Evolutionary conservation across 2,797 vertebrate species (phyloP).

Genomic region (Argentina silus): DNA sequence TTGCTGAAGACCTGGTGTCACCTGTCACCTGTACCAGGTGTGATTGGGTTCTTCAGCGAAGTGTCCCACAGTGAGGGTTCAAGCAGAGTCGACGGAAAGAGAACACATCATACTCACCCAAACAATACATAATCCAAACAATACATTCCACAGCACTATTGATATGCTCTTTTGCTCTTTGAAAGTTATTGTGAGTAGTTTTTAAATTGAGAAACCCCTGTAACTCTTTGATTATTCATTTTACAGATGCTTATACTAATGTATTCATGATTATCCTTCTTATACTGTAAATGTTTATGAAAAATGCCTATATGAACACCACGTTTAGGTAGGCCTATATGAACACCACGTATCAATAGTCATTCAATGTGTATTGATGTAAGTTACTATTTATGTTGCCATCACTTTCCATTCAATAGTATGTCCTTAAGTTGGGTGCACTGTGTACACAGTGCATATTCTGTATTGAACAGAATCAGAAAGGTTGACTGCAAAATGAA

Average conservation of each 20-base stretch:
- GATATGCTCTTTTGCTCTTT: background rate
- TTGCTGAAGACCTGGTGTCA: no score
- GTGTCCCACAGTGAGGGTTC: background rate
- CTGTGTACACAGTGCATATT: background rate
- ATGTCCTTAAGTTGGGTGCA: background rate
- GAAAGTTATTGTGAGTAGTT: background rate
- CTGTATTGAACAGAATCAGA: background rate
- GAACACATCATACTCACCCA: background rate
- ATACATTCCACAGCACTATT: background rate
- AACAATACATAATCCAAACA: no score
- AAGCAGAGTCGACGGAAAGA: background rate
- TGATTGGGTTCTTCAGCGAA: no score
- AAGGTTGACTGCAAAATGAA: background rate
- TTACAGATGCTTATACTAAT: background rate
- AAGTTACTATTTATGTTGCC: background rate
- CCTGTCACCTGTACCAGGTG: no score
- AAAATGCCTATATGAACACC: no score
- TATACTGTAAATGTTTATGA: no score
- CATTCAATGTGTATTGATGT: no score
- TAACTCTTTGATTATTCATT: background rate
- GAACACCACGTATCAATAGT: no score
- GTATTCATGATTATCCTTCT: background rate
- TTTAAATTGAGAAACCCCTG: background rate
- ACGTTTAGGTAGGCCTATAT: no score
- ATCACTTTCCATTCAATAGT: no score